Evolutionary conservation across 2,888 invertebrate genomes (phyloP).

Genomic region (Hypolimnas misippus): DNA sequence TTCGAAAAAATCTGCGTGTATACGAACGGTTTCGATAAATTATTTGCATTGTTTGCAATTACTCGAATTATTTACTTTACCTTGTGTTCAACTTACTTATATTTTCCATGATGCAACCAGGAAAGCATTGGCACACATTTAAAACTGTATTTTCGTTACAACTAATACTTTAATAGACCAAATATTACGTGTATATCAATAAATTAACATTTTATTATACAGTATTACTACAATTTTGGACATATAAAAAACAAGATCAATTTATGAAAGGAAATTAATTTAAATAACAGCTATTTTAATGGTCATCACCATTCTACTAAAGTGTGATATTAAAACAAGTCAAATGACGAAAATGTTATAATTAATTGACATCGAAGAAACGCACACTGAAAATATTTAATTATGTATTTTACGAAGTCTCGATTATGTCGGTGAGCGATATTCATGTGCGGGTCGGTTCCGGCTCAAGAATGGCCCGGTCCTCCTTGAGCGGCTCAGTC

Average conservation of each 20-base stretch:
- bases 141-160: constrained; percentile 2
- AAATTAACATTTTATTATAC: constrained; percentile 10
- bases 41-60: too few relatives aligned
- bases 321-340: constrained; percentile 16
- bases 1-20: too few relatives aligned
- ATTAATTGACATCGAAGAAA: constrained; percentile 25
- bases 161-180: neutral
- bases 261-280: constrained; percentile 34
- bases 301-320: constrained; percentile 9
- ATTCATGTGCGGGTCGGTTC: constrained; percentile 69
- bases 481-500: constrained; percentile 75
- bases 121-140: neutral
- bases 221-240: constrained; percentile 15
- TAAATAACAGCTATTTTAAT: constrained; percentile 26
- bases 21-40: too few relatives aligned
- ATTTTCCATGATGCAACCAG: neutral
- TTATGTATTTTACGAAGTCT: constrained; percentile 32
- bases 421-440: constrained; percentile 49
- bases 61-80: too few relatives aligned
- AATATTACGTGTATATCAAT: neutral
- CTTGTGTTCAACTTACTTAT: too few relatives aligned
- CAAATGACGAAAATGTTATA: constrained; percentile 17
- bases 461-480: constrained; percentile 79
- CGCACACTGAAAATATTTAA: constrained; percentile 25
- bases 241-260: constrained; percentile 21